A percentile compares a stretch with the other conserved stretches of the same genome.
phyloP scores from a whole-genome alignment of 2,113 vertebrate species.

The Lamprologus lemairii region DNA sequence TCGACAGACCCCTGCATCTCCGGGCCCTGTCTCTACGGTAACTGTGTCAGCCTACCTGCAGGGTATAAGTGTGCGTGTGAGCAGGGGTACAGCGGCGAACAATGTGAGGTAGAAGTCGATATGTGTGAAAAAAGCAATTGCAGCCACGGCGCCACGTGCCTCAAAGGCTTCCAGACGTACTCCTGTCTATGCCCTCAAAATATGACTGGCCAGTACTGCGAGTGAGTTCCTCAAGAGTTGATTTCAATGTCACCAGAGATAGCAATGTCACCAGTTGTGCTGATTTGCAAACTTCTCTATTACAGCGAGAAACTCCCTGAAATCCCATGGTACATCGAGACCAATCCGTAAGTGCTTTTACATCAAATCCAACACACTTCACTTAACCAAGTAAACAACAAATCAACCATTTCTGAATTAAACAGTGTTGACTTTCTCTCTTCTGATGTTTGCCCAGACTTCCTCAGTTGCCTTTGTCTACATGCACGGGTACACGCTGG shows the following conservation, averaged over 20 bases:
- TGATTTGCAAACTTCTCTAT: conserved; percentile 4
- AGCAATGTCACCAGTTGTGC: neutral
- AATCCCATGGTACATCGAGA: conserved; percentile 70
- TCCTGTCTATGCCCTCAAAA: conserved; percentile 80
- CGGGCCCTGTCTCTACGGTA: conserved; percentile 80
- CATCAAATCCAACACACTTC: neutral
- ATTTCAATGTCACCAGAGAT: neutral
- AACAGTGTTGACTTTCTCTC: neutral
- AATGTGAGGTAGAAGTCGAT: conserved; percentile 73
- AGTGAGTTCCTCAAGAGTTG: conserved; percentile 47
- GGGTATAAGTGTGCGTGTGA: conserved; percentile 78
- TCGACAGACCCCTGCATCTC: conserved; percentile 66
- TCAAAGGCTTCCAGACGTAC: conserved; percentile 70
- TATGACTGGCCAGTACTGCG: conserved; percentile 79
- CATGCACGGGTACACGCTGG: conserved; percentile 73
- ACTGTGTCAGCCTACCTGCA: conserved; percentile 61
- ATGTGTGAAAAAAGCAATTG: conserved; percentile 76
- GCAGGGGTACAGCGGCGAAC: conserved; percentile 69
- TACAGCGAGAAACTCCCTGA: conserved; percentile 63
- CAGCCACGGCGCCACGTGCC: conserved; percentile 78
- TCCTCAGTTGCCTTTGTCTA: conserved; percentile 68
- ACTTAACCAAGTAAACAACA: neutral
- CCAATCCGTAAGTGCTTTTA: conserved; percentile 54
- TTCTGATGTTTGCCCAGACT: conserved; percentile 51
- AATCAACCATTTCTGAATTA: neutral